Evolutionary conservation across 2,797 vertebrate genomes (phyloP).

Genomic region (Chrosomus eos): DNA sequence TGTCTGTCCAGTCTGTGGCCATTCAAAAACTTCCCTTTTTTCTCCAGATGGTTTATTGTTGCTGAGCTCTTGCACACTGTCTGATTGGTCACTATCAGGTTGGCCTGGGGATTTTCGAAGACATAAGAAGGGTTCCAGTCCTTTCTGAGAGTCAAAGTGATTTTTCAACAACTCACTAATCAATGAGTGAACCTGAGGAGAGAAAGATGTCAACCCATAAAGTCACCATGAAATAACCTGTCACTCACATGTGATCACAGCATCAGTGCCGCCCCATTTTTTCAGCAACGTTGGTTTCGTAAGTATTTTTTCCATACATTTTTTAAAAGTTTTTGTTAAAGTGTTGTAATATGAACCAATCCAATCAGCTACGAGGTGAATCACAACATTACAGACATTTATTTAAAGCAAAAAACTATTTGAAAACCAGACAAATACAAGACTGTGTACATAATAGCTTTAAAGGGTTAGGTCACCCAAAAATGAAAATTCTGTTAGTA

Average conservation of each 20-base stretch:
- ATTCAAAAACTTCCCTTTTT: constrained; percentile 61
- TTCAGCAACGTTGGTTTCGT: neutral
- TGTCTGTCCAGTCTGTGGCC: constrained; percentile 53
- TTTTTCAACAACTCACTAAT: constrained; percentile 76
- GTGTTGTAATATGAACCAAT: too few relatives aligned
- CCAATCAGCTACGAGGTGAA: neutral
- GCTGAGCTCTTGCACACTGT: constrained; percentile 28
- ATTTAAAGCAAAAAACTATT: too few relatives aligned
- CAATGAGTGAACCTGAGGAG: constrained; percentile 71
- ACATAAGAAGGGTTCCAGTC: constrained; percentile 62
- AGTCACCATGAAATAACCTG: neutral
- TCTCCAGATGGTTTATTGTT: constrained; percentile 44
- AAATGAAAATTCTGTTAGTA: too few relatives aligned
- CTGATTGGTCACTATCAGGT: constrained; percentile 48
- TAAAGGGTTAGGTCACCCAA: too few relatives aligned
- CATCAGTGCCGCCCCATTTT: neutral
- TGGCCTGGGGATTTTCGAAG: constrained; percentile 45
- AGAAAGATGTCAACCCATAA: neutral
- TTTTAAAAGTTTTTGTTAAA: too few relatives aligned
- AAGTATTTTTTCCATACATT: neutral
- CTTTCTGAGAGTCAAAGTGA: constrained; percentile 71
- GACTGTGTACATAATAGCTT: too few relatives aligned
- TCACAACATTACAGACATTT: too few relatives aligned
- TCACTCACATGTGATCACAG: neutral
- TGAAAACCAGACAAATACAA: neutral